These are phyloP conservation scores for Cephus runcator DNA, from an alignment of 2,888 invertebrate genomes.

Conservation along the genomic window DNA sequence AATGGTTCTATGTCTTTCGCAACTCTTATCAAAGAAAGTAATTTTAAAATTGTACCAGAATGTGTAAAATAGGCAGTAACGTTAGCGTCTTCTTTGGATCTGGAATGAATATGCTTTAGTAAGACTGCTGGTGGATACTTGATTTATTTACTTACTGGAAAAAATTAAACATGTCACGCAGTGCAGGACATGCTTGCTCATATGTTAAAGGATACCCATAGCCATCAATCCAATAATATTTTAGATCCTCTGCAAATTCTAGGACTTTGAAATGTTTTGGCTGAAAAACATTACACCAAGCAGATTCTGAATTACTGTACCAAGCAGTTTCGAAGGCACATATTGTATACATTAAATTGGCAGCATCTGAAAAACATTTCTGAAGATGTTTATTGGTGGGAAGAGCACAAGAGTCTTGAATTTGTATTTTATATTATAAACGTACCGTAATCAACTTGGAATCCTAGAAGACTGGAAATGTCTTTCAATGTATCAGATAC, in stretches of 20 bases:
- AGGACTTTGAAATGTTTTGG: slow-evolving; percentile 72
- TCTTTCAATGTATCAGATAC: slow-evolving; percentile 71
- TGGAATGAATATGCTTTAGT: slow-evolving; percentile 19
- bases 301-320: slow-evolving; percentile 72
- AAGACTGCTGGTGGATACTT: not conserved
- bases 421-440: not conserved
- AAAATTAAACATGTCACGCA: slow-evolving; percentile 76
- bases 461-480: slow-evolving; percentile 73
- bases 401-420: not conserved
- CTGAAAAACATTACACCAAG: slow-evolving; percentile 84
- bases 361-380: slow-evolving; percentile 67
- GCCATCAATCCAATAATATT: slow-evolving; percentile 85
- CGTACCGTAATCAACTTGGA: slow-evolving; percentile 64
- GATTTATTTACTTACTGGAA: slow-evolving; percentile 70
- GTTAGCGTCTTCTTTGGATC: slow-evolving; percentile 54
- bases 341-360: slow-evolving; percentile 75
- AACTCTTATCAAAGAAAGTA: slow-evolving; percentile 78
- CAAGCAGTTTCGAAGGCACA: slow-evolving; percentile 89
- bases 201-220: slow-evolving; percentile 81
- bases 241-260: slow-evolving; percentile 82
- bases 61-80: slow-evolving; percentile 82
- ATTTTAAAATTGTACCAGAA: slow-evolving; percentile 83
- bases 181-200: slow-evolving; percentile 79
- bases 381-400: slow-evolving; percentile 4
- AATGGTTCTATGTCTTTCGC: slow-evolving; percentile 75